These are phyloP conservation scores for Drosophila neonasuta DNA, from an alignment of 2,888 invertebrate genomes.

Conservation along the genomic window DNA sequence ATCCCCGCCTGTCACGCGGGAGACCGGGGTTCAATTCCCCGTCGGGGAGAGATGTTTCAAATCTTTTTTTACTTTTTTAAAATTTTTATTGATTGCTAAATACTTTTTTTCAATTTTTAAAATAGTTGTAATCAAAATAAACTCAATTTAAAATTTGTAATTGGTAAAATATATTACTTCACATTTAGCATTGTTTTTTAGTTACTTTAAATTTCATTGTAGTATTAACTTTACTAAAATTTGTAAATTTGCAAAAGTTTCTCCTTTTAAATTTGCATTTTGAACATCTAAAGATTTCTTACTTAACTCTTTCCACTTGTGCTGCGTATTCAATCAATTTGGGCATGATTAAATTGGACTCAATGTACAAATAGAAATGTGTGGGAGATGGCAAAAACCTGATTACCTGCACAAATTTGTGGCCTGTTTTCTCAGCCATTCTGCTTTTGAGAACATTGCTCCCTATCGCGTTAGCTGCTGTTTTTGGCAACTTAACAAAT, in stretches of 20 bases:
- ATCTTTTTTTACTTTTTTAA: not conserved
- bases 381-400: constrained; percentile 7
- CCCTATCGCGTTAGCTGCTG: constrained; percentile 33
- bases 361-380: constrained; percentile 11
- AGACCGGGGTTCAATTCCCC: constrained; percentile 58
- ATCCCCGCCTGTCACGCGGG: constrained; percentile 58
- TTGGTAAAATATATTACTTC: too few relatives aligned
- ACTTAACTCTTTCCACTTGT: constrained; percentile 1
- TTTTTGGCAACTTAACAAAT: constrained; percentile 60
- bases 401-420: constrained; percentile 41
- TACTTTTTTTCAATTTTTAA: not conserved
- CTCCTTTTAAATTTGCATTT: not conserved
- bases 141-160: too few relatives aligned
- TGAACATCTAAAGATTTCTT: not conserved
- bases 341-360: constrained; percentile 42
- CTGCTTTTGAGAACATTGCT: not conserved
- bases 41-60: constrained; percentile 41
- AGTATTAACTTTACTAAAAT: too few relatives aligned
- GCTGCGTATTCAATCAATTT: constrained; percentile 37
- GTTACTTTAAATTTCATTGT: too few relatives aligned
- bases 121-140: not conserved
- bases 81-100: not conserved
- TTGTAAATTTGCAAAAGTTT: not conserved
- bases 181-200: too few relatives aligned
- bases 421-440: constrained; percentile 25